Evolutionary conservation across 1,140 invertebrate genomes (phyloP).

Genomic region (Aethina tumida): DNA sequence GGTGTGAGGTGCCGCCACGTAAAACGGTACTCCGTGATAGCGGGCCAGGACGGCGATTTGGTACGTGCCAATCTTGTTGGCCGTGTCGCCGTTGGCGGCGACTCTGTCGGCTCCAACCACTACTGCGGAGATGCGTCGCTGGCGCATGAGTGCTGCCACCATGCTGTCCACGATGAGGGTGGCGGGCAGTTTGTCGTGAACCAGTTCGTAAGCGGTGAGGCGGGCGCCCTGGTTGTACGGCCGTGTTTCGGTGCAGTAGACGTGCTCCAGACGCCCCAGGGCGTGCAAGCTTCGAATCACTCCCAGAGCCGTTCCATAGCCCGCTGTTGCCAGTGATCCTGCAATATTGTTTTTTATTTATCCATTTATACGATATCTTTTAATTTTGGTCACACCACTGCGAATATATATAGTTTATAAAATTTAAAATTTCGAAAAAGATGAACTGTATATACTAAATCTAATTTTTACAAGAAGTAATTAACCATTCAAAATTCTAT

Average conservation of each 20-base stretch:
- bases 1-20: constrained; percentile 86
- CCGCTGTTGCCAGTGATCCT: constrained; percentile 93
- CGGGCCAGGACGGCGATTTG: constrained; percentile 90
- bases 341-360: too few species aligned
- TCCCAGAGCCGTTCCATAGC: constrained; percentile 95
- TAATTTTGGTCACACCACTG: too few species aligned
- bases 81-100: constrained; percentile 93
- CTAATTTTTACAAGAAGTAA: too few species aligned
- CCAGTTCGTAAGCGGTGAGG: constrained; percentile 91
- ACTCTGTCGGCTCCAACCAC: constrained; percentile 87
- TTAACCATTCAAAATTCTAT: too few species aligned
- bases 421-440: too few species aligned
- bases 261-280: constrained; percentile 64
- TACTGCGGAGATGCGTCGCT: constrained; percentile 64
- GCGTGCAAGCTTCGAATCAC: constrained; percentile 76
- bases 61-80: constrained; percentile 99
- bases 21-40: constrained; percentile 89
- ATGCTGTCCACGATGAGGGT: constrained; percentile 93
- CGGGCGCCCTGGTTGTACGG: constrained; percentile 96
- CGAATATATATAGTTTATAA: too few species aligned
- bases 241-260: constrained; percentile 93
- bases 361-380: too few species aligned
- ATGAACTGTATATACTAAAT: too few species aligned
- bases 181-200: constrained; percentile 86
- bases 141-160: constrained; percentile 83